Evolutionary conservation across 2,113 vertebrate species (phyloP).

Genomic region (Elaphurus davidianus): DNA sequence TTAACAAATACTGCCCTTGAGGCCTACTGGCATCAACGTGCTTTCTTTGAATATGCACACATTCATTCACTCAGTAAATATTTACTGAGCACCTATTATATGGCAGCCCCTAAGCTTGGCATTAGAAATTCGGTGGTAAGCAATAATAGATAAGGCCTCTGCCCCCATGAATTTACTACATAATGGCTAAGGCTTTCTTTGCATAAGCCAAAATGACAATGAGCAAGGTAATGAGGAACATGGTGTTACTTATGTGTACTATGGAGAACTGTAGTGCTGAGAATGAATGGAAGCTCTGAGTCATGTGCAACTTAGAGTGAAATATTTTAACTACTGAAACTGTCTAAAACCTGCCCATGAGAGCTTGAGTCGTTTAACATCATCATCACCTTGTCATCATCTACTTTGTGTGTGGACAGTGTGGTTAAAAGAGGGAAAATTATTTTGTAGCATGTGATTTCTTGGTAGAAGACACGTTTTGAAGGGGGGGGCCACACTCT

Average conservation of each 20-base stretch:
- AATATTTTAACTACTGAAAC: background rate
- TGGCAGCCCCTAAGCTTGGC: background rate
- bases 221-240: background rate
- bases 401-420: background rate
- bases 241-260: background rate
- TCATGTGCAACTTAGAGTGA: background rate
- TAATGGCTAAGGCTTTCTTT: background rate
- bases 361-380: background rate
- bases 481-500: background rate
- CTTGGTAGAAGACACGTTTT: background rate
- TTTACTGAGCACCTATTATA: background rate
- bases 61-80: background rate
- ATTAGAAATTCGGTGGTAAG: background rate
- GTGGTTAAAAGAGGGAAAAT: background rate
- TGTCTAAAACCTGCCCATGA: background rate
- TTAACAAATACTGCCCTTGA: background rate
- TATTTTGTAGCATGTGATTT: background rate
- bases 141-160: background rate
- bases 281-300: background rate
- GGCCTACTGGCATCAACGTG: background rate
- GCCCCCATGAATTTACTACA: background rate
- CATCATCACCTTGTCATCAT: background rate
- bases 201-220: background rate
- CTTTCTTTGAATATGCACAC: background rate
- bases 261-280: background rate